phyloP scores from a whole-genome alignment of 2,888 invertebrate species.

The Frankliniella fusca region DNA sequence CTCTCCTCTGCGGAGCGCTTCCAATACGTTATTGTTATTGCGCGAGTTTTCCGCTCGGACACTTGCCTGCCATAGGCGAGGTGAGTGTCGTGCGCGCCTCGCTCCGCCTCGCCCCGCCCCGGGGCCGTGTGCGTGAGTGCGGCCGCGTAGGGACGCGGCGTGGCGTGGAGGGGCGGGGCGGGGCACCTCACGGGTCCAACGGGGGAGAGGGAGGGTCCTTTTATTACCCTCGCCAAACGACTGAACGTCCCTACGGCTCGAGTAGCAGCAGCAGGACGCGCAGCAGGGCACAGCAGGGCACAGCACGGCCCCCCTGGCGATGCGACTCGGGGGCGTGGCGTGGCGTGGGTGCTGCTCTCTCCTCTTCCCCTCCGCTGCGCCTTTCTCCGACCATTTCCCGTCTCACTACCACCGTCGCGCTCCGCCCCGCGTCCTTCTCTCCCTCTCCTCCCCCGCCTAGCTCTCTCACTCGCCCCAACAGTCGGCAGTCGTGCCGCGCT shows the following conservation, averaged over 20 bases:
- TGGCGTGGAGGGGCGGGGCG: too few relatives aligned
- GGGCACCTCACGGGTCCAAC: too few relatives aligned
- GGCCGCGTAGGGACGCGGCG: too few relatives aligned
- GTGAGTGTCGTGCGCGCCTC: too few relatives aligned
- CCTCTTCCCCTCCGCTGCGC: neutral
- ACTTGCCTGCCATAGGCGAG: too few relatives aligned
- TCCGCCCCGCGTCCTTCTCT: neutral
- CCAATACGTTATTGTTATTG: too few relatives aligned
- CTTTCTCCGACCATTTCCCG: neutral
- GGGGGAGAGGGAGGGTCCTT: neutral
- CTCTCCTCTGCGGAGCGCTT: too few relatives aligned
- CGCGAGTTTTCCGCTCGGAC: too few relatives aligned
- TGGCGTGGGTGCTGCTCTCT: slow-evolving; percentile 4
- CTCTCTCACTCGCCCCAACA: neutral
- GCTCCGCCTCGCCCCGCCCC: too few relatives aligned
- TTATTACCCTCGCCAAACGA: neutral
- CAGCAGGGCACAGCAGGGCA: too few relatives aligned
- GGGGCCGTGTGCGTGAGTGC: too few relatives aligned
- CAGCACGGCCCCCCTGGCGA: neutral
- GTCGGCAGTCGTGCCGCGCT: neutral
- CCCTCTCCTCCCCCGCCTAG: neutral
- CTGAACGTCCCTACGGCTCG: slow-evolving; percentile 10
- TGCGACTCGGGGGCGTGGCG: too few relatives aligned
- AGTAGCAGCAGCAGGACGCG: neutral
- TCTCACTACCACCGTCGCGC: neutral